Evolutionary conservation across 2,113 vertebrate genomes (phyloP), one percentile per base, ranked within the genome.

Genomic region (Agelaius tricolor): DNA sequence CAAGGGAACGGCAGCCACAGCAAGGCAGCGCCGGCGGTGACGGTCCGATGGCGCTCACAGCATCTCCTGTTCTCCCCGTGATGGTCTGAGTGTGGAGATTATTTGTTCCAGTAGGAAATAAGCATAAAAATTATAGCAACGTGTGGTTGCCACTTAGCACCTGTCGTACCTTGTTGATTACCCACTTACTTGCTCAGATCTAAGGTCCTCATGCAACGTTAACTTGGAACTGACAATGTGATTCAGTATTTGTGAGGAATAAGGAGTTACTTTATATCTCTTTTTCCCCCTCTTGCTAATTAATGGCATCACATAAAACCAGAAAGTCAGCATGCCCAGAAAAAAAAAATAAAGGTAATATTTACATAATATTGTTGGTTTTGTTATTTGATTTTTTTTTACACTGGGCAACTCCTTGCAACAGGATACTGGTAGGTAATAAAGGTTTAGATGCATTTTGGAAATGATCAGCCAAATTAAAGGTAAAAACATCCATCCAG

Each of bases 31-130:
- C 37, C 15, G 41, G 23, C 24, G 6, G 14, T 8, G 47, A 7
- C n/a, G 5, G 21, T 2, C 35, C 6, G 1, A 3, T 3, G 19
- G 37, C 14, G 54, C 57, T 78, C 72, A 24, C 35, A 6, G 1
- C 4, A 0, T 54, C 44, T 37, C 15, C 31, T 0, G 0, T 37
- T 81, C n/a, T 69, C 31, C 31, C 8, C 2, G 26, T 17, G 52
- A 11, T 33, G 33, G 7, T 52, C 27, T 14, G 52, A 67, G 44
- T 17, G 11, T n/a, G 71, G 5, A 13, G 49, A 21, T 66, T 22
- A 16, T 87, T 85, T 66, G 11, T 59, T 74, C 80, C 54, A 33
- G 52, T 23, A 39, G 63, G 20, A 83, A 93, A 90, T 41, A 73
- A 69, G 39, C 58, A 52, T 59, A 21, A 76, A 73, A 88, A 63